Evolutionary conservation across 2,113 vertebrate genomes (phyloP).

Genomic region (Centropristis striata): DNA sequence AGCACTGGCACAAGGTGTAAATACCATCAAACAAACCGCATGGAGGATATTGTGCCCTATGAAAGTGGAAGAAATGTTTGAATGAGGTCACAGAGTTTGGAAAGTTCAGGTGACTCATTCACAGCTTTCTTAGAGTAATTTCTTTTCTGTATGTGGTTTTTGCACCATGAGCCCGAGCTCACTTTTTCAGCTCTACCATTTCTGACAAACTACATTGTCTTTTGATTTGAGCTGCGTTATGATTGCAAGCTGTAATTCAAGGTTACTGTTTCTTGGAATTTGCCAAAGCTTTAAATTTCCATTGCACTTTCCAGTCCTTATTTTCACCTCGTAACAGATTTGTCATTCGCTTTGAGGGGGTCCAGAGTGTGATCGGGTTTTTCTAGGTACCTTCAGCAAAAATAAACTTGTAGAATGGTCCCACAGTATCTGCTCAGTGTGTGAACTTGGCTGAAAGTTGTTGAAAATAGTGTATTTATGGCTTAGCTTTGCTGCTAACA

Average conservation of each 20-base stretch:
- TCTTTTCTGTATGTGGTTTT: not conserved
- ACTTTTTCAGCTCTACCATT: not conserved
- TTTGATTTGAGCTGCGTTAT: not conserved
- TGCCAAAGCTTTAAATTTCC: conserved; percentile 37
- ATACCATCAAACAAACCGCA: not conserved
- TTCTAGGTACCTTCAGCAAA: not conserved
- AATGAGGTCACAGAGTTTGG: conserved; percentile 40
- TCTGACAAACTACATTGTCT: conserved; percentile 14
- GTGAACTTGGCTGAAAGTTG: not conserved
- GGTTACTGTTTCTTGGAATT: conserved; percentile 14
- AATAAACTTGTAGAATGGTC: not conserved
- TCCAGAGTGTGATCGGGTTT: conserved; percentile 8
- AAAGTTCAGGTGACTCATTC: conserved; percentile 57
- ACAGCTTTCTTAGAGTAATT: not conserved
- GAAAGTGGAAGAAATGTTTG: not conserved
- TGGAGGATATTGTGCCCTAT: not conserved
- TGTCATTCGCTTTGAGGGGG: conserved; percentile 27
- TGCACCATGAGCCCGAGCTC: not conserved
- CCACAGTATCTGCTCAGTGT: conserved; percentile 1
- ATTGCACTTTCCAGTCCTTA: conserved; percentile 25
- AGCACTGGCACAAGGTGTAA: not conserved
- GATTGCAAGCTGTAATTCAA: conserved; percentile 1
- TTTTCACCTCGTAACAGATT: conserved; percentile 37
- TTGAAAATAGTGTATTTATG: conserved; percentile 1
- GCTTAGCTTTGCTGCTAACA: conserved; percentile 15